Percentiles rank a stretch among this genome's conserved stretches.
Evolutionary conservation across 2,113 vertebrate genomes (phyloP).

Genomic region (Melanotaenia duboulayi): DNA sequence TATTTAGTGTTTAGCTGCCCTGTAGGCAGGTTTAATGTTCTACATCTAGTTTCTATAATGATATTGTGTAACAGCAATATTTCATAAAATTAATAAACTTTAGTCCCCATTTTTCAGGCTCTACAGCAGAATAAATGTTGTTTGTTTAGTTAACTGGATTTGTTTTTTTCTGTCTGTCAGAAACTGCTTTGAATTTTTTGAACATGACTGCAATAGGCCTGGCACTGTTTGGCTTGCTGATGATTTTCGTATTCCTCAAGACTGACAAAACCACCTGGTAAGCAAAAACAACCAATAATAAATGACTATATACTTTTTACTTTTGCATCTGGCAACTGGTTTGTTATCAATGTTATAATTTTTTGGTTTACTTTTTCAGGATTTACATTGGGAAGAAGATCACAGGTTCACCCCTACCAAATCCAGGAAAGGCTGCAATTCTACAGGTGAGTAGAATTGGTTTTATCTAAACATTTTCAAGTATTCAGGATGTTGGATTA

Average conservation of each 20-base stretch:
- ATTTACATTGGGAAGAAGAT: constrained; percentile 40
- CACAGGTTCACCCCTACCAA: constrained; percentile 39
- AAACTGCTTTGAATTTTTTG: neutral
- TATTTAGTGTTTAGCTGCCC: no score
- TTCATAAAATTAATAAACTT: neutral
- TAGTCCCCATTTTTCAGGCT: neutral
- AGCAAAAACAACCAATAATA: neutral
- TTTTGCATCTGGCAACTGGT: no score
- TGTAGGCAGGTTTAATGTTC: no score
- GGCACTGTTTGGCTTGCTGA: neutral
- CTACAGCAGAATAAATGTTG: neutral
- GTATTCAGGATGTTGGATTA: no score
- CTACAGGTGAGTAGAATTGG: constrained; percentile 42
- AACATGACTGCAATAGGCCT: accelerated
- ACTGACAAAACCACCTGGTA: constrained; percentile 52
- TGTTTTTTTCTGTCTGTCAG: constrained; percentile 29
- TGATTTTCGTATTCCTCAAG: constrained; percentile 6
- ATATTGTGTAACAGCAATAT: neutral
- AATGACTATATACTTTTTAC: no score
- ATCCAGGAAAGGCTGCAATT: constrained; percentile 58
- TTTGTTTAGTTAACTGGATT: neutral
- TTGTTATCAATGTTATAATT: no score
- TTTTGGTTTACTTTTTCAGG: constrained; percentile 44
- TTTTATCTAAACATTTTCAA: no score
- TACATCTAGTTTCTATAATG: no score